Evolutionary conservation across 2,113 vertebrate species (phyloP).

Genomic region (Polypterus senegalus): DNA sequence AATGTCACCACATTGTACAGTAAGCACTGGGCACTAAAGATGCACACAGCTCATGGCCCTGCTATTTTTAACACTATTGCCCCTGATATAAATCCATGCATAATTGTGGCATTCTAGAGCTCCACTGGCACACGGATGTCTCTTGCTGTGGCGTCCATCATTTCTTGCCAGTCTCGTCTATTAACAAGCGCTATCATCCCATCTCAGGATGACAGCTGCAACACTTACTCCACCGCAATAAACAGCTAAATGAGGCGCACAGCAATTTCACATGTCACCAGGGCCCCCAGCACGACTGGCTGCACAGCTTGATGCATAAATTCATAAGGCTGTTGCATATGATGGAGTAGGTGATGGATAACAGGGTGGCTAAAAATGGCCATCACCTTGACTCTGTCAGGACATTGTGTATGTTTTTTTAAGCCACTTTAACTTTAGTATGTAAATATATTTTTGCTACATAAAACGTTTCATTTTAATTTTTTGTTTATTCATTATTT

Average conservation of each 20-base stretch:
- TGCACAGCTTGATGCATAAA: conserved; percentile 77
- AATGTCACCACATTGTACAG: conserved; percentile 17
- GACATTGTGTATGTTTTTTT: conserved; percentile 50
- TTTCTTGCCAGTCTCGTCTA: conserved; percentile 75
- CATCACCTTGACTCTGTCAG: conserved; percentile 78
- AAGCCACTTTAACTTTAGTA: conserved; percentile 46
- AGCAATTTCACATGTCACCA: conserved; percentile 76
- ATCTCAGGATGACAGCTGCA: conserved; percentile 70
- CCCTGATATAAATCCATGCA: conserved; percentile 63
- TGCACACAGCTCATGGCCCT: conserved; percentile 37
- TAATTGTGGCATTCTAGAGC: conserved; percentile 64
- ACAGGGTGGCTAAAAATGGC: conserved; percentile 72
- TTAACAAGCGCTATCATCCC: conserved; percentile 72
- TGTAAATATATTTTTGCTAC: not conserved
- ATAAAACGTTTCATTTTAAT: not conserved
- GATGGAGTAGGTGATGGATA: conserved; percentile 76
- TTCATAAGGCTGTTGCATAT: conserved; percentile 76
- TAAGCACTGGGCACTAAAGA: conserved; percentile 34
- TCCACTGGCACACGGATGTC: conserved; percentile 63
- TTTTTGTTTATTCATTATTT: too few relatives aligned
- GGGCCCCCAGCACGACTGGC: conserved; percentile 70
- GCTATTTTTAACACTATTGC: conserved; percentile 49
- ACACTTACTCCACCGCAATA: conserved; percentile 75
- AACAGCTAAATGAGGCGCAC: conserved; percentile 77
- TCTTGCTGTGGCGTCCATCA: conserved; percentile 69